Base-by-base conservation (phyloP, 2,113 vertebrate genomes). In the Neoarius graeffei region DNA sequence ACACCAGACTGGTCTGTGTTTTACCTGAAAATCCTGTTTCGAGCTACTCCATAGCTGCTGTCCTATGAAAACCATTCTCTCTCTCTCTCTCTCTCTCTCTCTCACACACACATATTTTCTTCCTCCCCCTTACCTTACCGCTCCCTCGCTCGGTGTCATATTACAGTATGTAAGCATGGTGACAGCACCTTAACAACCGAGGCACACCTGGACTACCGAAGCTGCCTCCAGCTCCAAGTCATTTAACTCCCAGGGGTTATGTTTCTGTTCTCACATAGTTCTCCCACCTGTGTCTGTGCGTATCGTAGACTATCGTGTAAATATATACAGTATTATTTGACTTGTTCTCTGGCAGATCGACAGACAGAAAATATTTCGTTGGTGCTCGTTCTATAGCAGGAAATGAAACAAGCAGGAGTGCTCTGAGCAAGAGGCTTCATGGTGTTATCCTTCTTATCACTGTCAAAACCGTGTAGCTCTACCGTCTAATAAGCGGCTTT, bases 21-120 rank as follows among this genome's bases (percentile, higher is more conserved):
- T 60, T 77, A 90, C 88, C 88, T 85, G 88, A 89, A 89, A 89
- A 89, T 87, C 89, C 86, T 85, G 86, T 88, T 89, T 73, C 30
- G 76, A 56, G 64, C 83, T 80, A 42, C 71, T 56, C 59, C 27
- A 77, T 57, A 42, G 27, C 25, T 90, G 84, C 85, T 79, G 84
- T 54, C 87, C 87, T 87, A 89, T 86, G 81, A 86, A 86, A 69
- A 83, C 85, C 48, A 19, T 10, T 79, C 87, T 84, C 71, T 66
- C 59, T 88, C 82, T 77, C 57, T 67, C 60, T 86, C 50, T 80
- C 50, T 25, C 74, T 14, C 23, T 54, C 76, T 56, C 59, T 42
- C 81, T 8, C 67, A 89, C 84, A 7, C 84, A 7, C 64, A 20
- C 83, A 69, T 77, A 11, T 82, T 67, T 85, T 30, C 20, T 42